Evolutionary conservation across 2,113 vertebrate species (phyloP).

Genomic region (Urocolius indicus): DNA sequence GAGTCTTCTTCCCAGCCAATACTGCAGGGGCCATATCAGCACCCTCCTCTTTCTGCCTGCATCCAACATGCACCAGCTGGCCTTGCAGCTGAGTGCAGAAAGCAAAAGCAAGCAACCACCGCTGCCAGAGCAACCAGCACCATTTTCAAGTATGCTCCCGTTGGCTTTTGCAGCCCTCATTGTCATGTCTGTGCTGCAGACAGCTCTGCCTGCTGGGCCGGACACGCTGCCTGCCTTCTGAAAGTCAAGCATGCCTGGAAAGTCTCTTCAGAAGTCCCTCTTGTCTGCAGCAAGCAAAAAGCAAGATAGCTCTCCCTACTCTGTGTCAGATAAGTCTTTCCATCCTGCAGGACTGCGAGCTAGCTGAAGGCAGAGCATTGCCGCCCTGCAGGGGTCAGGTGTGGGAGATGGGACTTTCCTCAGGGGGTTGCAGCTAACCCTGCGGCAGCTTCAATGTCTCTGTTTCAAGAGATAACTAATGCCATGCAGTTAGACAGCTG

Average conservation of each 20-base stretch:
- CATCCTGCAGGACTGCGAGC: not conserved
- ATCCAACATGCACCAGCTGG: not conserved
- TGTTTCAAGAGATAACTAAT: not conserved
- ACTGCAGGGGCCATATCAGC: not conserved
- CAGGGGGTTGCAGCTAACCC: not conserved
- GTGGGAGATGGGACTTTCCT: not conserved
- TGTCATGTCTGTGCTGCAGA: not conserved
- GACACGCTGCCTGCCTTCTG: accelerated
- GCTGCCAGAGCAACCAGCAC: not conserved
- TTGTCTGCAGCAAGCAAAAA: not conserved
- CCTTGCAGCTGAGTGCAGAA: not conserved
- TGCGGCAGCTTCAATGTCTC: not conserved
- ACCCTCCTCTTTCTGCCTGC: not conserved
- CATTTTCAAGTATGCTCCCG: not conserved
- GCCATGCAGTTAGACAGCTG: accelerated
- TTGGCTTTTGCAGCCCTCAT: accelerated
- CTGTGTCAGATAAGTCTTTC: not conserved
- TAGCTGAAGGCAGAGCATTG: not conserved
- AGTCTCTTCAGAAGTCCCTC: not conserved
- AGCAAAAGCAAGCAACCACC: not conserved
- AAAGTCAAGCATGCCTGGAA: accelerated
- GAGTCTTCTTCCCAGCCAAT: not conserved
- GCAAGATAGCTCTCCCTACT: not conserved
- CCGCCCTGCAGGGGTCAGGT: not conserved
- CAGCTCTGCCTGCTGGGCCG: accelerated